Evolutionary conservation across 1,140 invertebrate species (phyloP).

Genomic region (Anoplophora glabripennis): DNA sequence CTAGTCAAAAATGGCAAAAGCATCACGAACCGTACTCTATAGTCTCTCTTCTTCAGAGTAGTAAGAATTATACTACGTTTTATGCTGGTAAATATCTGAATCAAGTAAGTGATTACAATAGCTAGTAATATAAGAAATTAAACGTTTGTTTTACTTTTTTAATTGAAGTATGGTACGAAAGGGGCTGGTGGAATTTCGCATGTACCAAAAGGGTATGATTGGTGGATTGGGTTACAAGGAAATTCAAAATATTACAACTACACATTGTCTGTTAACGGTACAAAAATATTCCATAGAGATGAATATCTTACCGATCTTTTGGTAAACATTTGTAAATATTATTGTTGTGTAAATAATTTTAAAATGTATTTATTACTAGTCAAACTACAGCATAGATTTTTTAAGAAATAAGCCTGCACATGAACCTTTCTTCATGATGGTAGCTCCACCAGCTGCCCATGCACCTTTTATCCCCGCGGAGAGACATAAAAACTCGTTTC

Average conservation of each 20-base stretch:
- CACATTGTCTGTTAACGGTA: conserved; percentile 78
- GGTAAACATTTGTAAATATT: conserved; percentile 56
- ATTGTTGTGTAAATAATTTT: conserved; percentile 12
- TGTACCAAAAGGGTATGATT: conserved; percentile 78
- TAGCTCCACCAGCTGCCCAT: conserved; percentile 82
- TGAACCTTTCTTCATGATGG: conserved; percentile 76
- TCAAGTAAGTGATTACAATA: conserved; percentile 53
- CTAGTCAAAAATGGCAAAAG: conserved; percentile 63
- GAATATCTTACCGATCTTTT: conserved; percentile 86
- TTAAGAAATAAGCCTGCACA: conserved; percentile 46
- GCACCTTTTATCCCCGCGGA: conserved; percentile 77
- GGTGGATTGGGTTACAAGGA: conserved; percentile 76
- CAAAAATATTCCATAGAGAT: conserved; percentile 57
- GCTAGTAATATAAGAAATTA: neutral
- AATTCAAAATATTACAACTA: conserved; percentile 90
- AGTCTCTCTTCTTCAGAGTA: conserved; percentile 58
- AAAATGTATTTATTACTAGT: conserved; percentile 48
- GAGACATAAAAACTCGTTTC: conserved; percentile 64
- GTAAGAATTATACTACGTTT: conserved; percentile 70
- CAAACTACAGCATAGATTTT: conserved; percentile 58
- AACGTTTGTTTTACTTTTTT: neutral
- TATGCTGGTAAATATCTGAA: conserved; percentile 88
- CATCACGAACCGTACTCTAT: conserved; percentile 65
- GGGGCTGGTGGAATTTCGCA: conserved; percentile 59
- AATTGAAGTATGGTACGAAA: conserved; percentile 60